A percentile compares a stretch with the other conserved stretches of the same genome.
These are phyloP conservation scores for Rhynchomys soricoides DNA, from an alignment of 2,113 vertebrate species.

Conservation along the genomic window DNA sequence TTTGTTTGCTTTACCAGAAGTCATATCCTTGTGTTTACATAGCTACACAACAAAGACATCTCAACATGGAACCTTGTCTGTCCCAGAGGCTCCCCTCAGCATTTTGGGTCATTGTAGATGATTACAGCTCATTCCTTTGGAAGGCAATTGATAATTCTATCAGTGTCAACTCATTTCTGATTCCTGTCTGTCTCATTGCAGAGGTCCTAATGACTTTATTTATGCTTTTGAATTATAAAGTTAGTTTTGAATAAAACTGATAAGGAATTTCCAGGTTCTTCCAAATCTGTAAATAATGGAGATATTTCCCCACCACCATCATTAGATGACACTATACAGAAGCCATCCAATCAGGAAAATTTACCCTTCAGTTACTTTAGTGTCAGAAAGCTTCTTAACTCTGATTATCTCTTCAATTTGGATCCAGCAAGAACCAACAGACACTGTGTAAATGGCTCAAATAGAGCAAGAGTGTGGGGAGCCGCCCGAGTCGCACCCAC, in stretches of 20 bases:
- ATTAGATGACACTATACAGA: no score
- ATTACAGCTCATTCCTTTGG: conserved; percentile 44
- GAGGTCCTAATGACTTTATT: conserved; percentile 28
- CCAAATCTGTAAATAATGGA: conserved; percentile 48
- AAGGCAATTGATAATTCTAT: not conserved
- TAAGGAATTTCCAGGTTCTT: not conserved
- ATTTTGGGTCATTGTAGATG: not conserved
- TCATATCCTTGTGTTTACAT: not conserved
- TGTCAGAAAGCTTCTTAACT: conserved; percentile 70
- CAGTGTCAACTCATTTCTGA: conserved; percentile 35
- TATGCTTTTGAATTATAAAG: conserved; percentile 46
- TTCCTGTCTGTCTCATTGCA: not conserved
- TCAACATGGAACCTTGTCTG: not conserved
- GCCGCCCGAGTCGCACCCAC: no score
- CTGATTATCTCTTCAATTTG: conserved; percentile 62
- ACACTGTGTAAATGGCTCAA: conserved; percentile 27
- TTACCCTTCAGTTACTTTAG: conserved; percentile 36
- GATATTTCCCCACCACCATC: conserved; percentile 23
- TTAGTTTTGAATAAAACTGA: conserved; percentile 45
- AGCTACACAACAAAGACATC: not conserved
- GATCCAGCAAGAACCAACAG: conserved; percentile 66
- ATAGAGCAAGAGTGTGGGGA: no score
- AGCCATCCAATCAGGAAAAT: not conserved
- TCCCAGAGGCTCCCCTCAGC: not conserved
- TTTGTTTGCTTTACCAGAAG: not conserved